Percentiles rank a stretch among this genome's conserved stretches.
These are phyloP conservation scores for Platycercus adscitus DNA, from an alignment of 2,113 vertebrate species.

Conservation along the genomic window DNA sequence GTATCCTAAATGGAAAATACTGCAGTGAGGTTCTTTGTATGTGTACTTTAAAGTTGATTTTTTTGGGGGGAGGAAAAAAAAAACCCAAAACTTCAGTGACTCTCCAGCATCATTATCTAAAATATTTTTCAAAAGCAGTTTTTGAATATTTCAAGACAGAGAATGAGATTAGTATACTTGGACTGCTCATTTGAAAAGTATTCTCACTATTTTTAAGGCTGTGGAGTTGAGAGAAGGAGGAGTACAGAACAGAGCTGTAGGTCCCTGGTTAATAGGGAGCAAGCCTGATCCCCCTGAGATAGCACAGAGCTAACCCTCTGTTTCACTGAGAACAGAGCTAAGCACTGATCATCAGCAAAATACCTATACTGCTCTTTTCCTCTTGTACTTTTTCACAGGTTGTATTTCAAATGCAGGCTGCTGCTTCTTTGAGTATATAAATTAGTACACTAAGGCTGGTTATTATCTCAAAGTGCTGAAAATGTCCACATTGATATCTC, in stretches of 20 bases:
- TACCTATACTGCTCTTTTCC: neutral
- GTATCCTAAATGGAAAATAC: neutral
- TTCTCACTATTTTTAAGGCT: neutral
- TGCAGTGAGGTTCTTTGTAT: neutral
- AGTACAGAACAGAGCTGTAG: neutral
- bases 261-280: no score
- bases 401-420: neutral
- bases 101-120: neutral
- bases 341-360: neutral
- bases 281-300: neutral
- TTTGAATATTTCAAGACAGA: neutral
- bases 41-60: neutral
- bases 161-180: neutral
- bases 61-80: fast-evolving
- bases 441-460: neutral
- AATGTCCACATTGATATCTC: neutral
- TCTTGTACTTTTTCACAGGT: neutral
- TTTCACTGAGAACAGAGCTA: neutral
- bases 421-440: neutral
- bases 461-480: neutral
- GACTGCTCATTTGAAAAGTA: neutral
- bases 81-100: neutral
- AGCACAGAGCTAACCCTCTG: neutral
- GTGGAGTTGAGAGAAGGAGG: neutral
- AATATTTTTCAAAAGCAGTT: neutral